These are phyloP conservation scores for Heteractis magnifica DNA, from an alignment of 92 coral and sea anemone species.

Conservation along the genomic window DNA sequence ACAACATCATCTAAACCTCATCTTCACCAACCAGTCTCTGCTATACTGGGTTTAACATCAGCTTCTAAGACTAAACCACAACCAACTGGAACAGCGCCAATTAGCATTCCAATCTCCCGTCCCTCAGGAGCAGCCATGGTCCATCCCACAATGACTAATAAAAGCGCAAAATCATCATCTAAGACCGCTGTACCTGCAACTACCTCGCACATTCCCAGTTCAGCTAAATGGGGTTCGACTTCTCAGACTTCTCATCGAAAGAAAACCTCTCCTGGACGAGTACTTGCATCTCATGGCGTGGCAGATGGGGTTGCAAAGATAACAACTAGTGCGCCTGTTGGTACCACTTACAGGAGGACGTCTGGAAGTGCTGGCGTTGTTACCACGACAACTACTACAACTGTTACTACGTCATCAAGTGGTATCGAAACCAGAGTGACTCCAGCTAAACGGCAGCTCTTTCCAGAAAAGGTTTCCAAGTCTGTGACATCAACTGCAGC, in stretches of 20 bases:
- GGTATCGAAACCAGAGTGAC: slow-evolving; percentile 59
- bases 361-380: slow-evolving; percentile 50
- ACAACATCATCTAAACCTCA: slow-evolving; percentile 56
- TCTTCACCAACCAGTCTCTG: slow-evolving; percentile 1
- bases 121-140: neutral
- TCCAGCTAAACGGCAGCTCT: slow-evolving; percentile 84
- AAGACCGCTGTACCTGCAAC: slow-evolving; percentile 15
- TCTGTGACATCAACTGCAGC: slow-evolving; percentile 48
- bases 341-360: slow-evolving; percentile 39
- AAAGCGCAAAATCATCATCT: neutral
- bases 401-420: slow-evolving; percentile 37
- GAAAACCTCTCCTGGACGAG: slow-evolving; percentile 56
- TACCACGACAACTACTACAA: slow-evolving; percentile 21
- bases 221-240: slow-evolving; percentile 94
- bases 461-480: slow-evolving; percentile 66
- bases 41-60: slow-evolving; percentile 7
- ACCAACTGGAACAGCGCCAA: slow-evolving; percentile 4
- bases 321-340: slow-evolving; percentile 21
- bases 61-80: slow-evolving; percentile 25
- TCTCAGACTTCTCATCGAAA: slow-evolving; percentile 58
- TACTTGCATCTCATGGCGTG: slow-evolving; percentile 38
- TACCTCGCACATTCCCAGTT: slow-evolving; percentile 88
- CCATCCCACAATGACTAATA: neutral
- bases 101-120: slow-evolving; percentile 5
- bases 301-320: slow-evolving; percentile 20